Percentiles rank a stretch among this genome's conserved stretches.
Conservation (phyloP, 2,113 vertebrate genomes). For the Rhadina sibilatrix region DNA sequence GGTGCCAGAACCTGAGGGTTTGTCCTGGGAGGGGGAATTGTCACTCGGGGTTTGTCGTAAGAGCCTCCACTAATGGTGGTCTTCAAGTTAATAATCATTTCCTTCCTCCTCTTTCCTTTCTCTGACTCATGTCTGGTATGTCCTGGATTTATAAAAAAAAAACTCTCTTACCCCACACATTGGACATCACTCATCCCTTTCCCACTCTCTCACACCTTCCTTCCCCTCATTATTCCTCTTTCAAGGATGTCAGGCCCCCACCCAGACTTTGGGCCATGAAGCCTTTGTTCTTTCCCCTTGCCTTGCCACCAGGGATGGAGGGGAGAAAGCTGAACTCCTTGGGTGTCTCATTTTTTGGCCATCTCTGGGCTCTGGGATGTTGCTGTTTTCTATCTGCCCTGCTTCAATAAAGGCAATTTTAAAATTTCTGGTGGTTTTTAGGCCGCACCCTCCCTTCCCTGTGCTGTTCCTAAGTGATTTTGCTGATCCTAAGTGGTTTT, state of each 20-base stretch:
- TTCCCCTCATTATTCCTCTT: neutral
- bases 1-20: constrained; percentile 24
- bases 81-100: neutral
- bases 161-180: neutral
- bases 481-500: neutral
- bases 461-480: neutral
- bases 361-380: neutral
- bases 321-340: neutral
- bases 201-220: neutral
- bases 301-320: neutral
- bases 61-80: neutral
- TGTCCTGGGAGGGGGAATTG: constrained; percentile 8
- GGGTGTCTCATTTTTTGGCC: neutral
- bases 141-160: neutral
- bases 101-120: neutral
- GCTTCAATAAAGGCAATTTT: neutral
- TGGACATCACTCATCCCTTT: neutral
- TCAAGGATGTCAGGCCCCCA: neutral
- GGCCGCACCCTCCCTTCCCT: neutral
- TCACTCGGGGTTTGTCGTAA: neutral
- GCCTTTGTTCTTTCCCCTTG: neutral
- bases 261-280: neutral
- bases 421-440: neutral
- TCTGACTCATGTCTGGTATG: neutral
- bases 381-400: neutral